Base-by-base conservation (phyloP, 1,140 invertebrate species). In the Hirudo medicinalis region DNA sequence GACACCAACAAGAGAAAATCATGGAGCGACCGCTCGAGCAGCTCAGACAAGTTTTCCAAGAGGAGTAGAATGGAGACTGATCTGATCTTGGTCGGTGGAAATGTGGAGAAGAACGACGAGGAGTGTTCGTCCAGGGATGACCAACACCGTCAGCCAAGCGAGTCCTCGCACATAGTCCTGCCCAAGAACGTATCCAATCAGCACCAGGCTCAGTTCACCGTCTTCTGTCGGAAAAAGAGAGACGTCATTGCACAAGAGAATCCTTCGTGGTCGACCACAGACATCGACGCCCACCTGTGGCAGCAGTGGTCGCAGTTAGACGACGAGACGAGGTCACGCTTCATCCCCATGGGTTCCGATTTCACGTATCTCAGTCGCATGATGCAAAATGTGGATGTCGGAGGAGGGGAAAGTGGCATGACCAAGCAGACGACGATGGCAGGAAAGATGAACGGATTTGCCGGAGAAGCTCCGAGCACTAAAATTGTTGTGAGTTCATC, bases 241-340 rank as follows among this genome's bases (percentile, higher is more conserved):
- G 78, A 78, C 29, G 75, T 73, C 72, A 77, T 80, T 17, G 71
- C 75, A 27, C 72, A 75, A 54, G 77, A 83, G 53, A 79, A 83
- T 73, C 80, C 81, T 17, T 77, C 78, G 19, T 79, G 78, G 70
- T 76, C 75, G 66, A 78, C 78, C 8, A 73, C 74, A n/a, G 77
- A 75, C 55, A 72, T 83, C 5, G 74, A 78, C 40, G 76, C 79
- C 36, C 77, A 76, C 53, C 75, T 82, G 36, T 72, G 77, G 69
- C 76, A 80, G 70, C 78, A 81, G 69, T 83, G 82, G 82, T 76
- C 76, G 57, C 76, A 76, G 73, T 76, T 82, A 76, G 77, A 75
- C 68, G 77, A 79, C 17, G 78, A 80, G 68, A 76, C 80, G 68
- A 78, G 77, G 63, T 60, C 73, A 0, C 53, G 71, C 71, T 75